Evolutionary conservation across 2,797 vertebrate species (phyloP), one percentile per base, ranked within the genome.

Genomic region (Lagorchestes hirsutus): DNA sequence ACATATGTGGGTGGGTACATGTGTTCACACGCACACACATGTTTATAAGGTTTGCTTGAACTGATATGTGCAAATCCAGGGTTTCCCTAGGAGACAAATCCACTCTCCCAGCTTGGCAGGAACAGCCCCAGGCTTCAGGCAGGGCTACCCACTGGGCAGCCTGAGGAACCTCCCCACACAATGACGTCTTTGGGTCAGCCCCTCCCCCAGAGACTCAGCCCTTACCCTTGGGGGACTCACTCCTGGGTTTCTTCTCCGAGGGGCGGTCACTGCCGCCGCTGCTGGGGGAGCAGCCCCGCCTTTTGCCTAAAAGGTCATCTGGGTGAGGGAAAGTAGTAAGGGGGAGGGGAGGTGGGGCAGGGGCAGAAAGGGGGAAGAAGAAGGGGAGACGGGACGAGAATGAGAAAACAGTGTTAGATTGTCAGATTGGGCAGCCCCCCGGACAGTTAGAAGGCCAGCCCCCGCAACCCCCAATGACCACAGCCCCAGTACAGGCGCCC

Each of bases 301-400:
- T 99, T 99, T 99, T 99, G 98, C 99, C 99, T 99, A 99, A 97
- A 99, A 99, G 99, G 97, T 99, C 99, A 99, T 99, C 99, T 99
- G 97, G 67, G 94, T 96, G 95, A 98, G 56, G 87, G 67, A 1
- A 90, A 54, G 18, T 29, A 92, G 90, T 31, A 67, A 90, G 50
- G 46, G 95, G 93, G 96, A 52, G 58, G 56, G 55, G 50, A 90
- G 40, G 96, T 16, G 94, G 97, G 96, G 40, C 93, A 13, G 22
- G 55, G n/a, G 55, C 55, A 18, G 16, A n/a, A 54, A 28, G 55
- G 54, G 5, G 95, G 93, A 54, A 54, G 52, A 28, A 11, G 11
- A 14, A 50, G 87, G 10, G 18, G 59, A 10, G 50, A 50, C 0
- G 27, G 54, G 29, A 50, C 93, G 95, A 91, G 0, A n/a, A 97